Evolutionary conservation across 30 jellyfish, hydroid and myxozoan genomes (phyloP), one percentile per base, ranked within the genome.

Genomic region (Aurelia sp.): DNA sequence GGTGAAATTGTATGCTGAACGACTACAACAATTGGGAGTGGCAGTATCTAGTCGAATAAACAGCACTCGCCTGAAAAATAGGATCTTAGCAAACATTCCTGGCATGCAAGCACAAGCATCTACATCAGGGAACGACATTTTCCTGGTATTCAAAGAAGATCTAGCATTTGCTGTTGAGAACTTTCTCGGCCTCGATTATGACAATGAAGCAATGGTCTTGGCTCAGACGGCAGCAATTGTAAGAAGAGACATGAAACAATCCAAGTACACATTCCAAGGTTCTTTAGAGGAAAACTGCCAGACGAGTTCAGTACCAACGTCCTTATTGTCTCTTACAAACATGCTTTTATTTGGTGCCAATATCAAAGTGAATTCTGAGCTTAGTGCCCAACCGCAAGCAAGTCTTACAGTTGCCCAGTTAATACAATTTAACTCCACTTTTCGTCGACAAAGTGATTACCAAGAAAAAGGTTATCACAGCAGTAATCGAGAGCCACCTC

Each of bases 211-310:
- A 73, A 33, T 73, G 12, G 22, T 73, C 3, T 41, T 73, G 22
- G 13, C 84, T 19, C 53, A 73, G 50, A 77, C 84, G 18, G 84
- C 84, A 15, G 27, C 30, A 35, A 73, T 73, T 6, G 40, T 73
- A 16, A 17, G 84, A 50, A 40, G 66, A 19, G 84, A 73, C 41
- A 66, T 66, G 47, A 15, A 21, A 23, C 18, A 16, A 21, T 13
- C 27, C 58, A 33, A 22, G 19, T 21, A 22, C 52, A 13, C 19
- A 17, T 66, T 66, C 27, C 3, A 18, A 13, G 76, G 76, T 13
- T 15, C 76, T 33, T 33, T 66, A 3, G 18, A 17, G 27, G 76
- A 66, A 17, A 22, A 9, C 33, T 23, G 52, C 52, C 52, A 23
- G 18, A 35, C 27, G 8, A 66, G 6, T 66, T 81, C 76, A 66